These are phyloP conservation scores for Micrasema longulum DNA, from an alignment of 1,140 invertebrate genomes.

Conservation along the genomic window DNA sequence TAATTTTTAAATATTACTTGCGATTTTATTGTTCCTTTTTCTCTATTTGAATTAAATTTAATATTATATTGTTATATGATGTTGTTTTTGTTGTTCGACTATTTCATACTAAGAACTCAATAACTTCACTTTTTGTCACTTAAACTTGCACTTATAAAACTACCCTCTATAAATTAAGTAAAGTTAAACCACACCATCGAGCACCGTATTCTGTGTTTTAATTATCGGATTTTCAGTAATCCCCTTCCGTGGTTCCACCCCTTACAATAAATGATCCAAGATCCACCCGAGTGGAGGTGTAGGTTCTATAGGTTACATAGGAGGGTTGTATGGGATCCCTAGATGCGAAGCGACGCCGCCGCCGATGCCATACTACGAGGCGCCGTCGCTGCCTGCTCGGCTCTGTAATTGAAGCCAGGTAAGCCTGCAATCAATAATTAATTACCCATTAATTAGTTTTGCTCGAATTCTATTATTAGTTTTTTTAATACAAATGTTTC, in stretches of 20 bases:
- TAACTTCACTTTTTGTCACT: too few species aligned
- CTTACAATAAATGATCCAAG: conserved; percentile 11
- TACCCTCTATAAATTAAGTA: conserved; percentile 23
- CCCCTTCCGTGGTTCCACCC: background rate
- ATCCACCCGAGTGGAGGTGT: background rate
- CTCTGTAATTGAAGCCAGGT: conserved; percentile 16
- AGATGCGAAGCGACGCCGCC: background rate
- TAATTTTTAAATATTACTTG: too few species aligned
- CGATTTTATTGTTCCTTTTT: too few species aligned
- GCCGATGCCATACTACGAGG: background rate
- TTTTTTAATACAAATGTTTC: conserved; percentile 1
- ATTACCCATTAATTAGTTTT: conserved; percentile 15
- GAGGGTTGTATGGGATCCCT: too few species aligned
- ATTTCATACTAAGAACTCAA: too few species aligned
- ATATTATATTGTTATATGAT: too few species aligned
- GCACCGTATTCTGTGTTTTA: conserved; percentile 52
- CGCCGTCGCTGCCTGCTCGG: background rate
- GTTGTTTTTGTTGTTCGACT: too few species aligned
- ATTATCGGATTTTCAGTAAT: conserved; percentile 50
- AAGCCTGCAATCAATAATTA: conserved; percentile 30
- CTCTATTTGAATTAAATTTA: too few species aligned
- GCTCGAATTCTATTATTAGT: background rate
- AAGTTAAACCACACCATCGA: conserved; percentile 39
- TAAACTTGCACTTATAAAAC: too few species aligned
- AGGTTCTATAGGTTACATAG: too few species aligned